Conservation (phyloP, 1,140 invertebrate genomes). For the Drosophila yakuba region DNA sequence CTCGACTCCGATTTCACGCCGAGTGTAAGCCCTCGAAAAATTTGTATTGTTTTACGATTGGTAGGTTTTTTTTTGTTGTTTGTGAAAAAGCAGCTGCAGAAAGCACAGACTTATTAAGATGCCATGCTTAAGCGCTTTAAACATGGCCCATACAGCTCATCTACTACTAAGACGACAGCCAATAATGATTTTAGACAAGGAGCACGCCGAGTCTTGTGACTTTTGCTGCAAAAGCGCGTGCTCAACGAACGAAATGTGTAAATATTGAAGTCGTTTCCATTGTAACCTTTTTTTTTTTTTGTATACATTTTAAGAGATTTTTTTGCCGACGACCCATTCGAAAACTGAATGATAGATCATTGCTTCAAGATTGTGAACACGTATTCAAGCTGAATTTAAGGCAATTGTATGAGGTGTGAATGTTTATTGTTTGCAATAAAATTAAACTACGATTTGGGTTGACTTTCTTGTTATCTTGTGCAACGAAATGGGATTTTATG, state of each 20-base stretch:
- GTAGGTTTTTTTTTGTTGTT: slow-evolving; percentile 6
- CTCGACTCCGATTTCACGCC: slow-evolving; percentile 55
- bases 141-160: slow-evolving; percentile 1
- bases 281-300: slow-evolving; percentile 17
- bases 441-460: slow-evolving; percentile 45
- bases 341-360: slow-evolving; percentile 23
- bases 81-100: neutral
- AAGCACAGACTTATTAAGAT: slow-evolving; percentile 21
- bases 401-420: slow-evolving; percentile 52
- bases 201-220: slow-evolving; percentile 12
- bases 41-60: slow-evolving; percentile 34
- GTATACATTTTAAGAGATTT: slow-evolving; percentile 40
- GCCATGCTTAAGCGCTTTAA: slow-evolving; percentile 6
- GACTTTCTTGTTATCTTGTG: neutral
- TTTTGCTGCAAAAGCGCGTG: slow-evolving; percentile 9
- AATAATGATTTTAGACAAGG: slow-evolving; percentile 9
- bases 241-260: slow-evolving; percentile 42
- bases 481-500: neutral
- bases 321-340: slow-evolving; percentile 5
- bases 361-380: slow-evolving; percentile 29
- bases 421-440: slow-evolving; percentile 77
- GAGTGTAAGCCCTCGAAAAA: slow-evolving; percentile 1
- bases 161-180: slow-evolving; percentile 21
- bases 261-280: slow-evolving; percentile 27
- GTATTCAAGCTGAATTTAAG: slow-evolving; percentile 55